phyloP scores from a whole-genome alignment of 1,140 invertebrate species.

The Zaprionus nigranus region DNA sequence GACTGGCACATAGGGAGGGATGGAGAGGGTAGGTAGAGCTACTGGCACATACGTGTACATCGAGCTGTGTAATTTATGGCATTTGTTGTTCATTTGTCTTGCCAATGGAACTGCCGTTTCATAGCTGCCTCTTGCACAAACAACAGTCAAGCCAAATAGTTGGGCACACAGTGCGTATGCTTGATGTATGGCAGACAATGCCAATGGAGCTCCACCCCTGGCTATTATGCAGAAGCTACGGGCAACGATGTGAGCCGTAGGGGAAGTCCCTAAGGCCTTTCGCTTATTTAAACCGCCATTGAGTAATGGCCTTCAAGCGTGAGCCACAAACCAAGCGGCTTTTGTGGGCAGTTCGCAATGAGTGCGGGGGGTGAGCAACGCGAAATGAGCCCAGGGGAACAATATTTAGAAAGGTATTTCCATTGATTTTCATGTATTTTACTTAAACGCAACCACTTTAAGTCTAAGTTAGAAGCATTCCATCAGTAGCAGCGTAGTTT shows the following conservation, averaged over 20 bases:
- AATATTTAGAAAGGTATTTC: not conserved
- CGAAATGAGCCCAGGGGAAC: not conserved
- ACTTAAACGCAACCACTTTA: not conserved
- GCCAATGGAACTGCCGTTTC: constrained; percentile 44
- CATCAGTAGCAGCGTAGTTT: not conserved
- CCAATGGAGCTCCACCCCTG: constrained; percentile 40
- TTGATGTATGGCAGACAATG: constrained; percentile 69
- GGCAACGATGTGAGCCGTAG: not conserved
- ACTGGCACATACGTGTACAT: constrained; percentile 45
- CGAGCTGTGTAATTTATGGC: constrained; percentile 73
- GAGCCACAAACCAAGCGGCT: constrained; percentile 63
- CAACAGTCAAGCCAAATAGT: constrained; percentile 52
- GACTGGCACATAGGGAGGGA: not conserved
- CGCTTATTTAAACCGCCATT: constrained; percentile 62
- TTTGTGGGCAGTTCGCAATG: constrained; percentile 19
- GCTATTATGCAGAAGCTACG: constrained; percentile 9
- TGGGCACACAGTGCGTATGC: constrained; percentile 67
- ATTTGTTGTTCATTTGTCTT: constrained; percentile 79
- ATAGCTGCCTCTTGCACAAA: constrained; percentile 34
- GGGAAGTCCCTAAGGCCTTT: constrained; percentile 20
- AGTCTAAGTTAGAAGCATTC: not conserved
- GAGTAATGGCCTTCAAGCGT: constrained; percentile 64
- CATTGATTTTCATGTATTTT: constrained; percentile 1
- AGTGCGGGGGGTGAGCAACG: not conserved
- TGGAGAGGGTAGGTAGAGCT: not conserved